Percentiles rank a stretch among this genome's conserved stretches.
Evolutionary conservation across 2,113 vertebrate species (phyloP).

Genomic region (Carettochelys insculpta): DNA sequence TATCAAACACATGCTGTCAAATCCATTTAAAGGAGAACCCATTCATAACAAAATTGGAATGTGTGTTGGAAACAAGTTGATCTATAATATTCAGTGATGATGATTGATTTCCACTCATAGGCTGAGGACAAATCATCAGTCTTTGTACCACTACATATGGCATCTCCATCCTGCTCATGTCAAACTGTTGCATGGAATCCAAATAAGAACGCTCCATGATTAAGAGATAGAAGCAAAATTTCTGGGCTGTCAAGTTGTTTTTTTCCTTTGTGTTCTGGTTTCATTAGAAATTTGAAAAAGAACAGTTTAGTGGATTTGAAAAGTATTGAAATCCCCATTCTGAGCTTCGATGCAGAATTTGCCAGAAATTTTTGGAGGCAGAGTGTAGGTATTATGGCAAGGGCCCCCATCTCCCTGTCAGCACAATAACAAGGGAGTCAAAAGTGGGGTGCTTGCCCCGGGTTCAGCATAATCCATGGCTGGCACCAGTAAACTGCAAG

Average conservation of each 20-base stretch:
- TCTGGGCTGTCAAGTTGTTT: neutral
- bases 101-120: slow-evolving; percentile 23
- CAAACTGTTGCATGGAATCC: neutral
- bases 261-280: neutral
- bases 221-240: neutral
- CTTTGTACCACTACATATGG: neutral
- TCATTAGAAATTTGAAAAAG: neutral
- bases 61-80: neutral
- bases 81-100: neutral
- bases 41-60: neutral
- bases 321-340: neutral
- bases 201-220: neutral
- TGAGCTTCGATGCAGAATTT: neutral
- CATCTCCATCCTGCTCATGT: neutral
- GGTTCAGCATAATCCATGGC: too few species aligned
- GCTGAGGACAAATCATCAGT: neutral
- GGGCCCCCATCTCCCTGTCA: too few species aligned
- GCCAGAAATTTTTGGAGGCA: neutral
- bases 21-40: neutral
- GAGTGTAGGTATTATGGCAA: neutral
- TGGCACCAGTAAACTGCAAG: too few species aligned
- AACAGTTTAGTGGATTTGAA: neutral
- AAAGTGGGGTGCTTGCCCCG: too few species aligned
- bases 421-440: too few species aligned
- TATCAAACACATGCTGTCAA: neutral